phyloP scores from a whole-genome alignment of 1,140 invertebrate genomes.

The Drosophila eugracilis region DNA sequence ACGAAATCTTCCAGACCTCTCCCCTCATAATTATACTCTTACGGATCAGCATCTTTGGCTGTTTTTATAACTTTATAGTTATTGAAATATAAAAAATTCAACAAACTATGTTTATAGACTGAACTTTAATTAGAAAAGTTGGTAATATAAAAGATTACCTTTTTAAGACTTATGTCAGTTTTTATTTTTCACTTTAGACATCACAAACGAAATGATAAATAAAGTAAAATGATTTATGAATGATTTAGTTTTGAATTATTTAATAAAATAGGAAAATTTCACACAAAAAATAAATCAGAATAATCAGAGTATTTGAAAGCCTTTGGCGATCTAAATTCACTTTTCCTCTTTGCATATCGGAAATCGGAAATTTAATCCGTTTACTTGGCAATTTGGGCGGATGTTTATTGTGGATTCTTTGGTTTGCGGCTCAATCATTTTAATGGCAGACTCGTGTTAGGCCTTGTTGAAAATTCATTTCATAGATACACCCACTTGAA shows the following conservation, averaged over 20 bases:
- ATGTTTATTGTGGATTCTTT: slow-evolving; percentile 66
- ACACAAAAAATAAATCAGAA: not conserved
- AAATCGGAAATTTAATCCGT: slow-evolving; percentile 70
- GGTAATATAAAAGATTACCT: too few relatives aligned
- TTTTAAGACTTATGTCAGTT: too few relatives aligned
- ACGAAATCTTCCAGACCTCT: slow-evolving; percentile 19
- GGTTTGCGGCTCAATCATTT: slow-evolving; percentile 76
- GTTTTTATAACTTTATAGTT: too few relatives aligned
- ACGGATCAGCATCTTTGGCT: not conserved
- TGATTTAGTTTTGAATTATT: too few relatives aligned
- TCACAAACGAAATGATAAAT: too few relatives aligned
- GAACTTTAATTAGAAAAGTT: too few relatives aligned
- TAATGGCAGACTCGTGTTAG: slow-evolving; percentile 75
- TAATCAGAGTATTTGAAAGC: slow-evolving; percentile 13
- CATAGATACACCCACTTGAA: slow-evolving; percentile 22
- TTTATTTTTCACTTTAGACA: too few relatives aligned
- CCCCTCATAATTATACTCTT: slow-evolving; percentile 25
- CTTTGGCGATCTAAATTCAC: slow-evolving; percentile 1
- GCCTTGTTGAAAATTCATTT: slow-evolving; percentile 52
- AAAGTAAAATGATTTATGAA: too few relatives aligned
- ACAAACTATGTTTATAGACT: too few relatives aligned
- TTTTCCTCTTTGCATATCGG: slow-evolving; percentile 22
- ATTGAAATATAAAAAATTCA: too few relatives aligned
- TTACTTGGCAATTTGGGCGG: slow-evolving; percentile 59
- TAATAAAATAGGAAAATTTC: too few relatives aligned